Evolutionary conservation across 1,140 invertebrate species (phyloP), one percentile per base, ranked within the genome.

Genomic region (Daktulosphaira vitifoliae): DNA sequence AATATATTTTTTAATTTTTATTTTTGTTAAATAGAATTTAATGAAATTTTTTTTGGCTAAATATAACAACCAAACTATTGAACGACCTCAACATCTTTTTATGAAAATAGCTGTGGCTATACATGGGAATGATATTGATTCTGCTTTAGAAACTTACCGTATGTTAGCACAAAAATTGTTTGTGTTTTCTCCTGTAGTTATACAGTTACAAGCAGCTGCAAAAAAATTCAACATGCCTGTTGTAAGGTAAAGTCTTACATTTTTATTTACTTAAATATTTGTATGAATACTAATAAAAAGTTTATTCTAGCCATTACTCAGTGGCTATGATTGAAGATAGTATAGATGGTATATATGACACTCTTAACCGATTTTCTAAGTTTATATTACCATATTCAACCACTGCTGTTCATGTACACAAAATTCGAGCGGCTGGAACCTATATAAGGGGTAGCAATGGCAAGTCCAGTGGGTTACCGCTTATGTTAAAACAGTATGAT

Each of bases 321-420:
- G 73, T 99, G 37, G 91, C 94, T 0, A 97, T 99, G 92, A 83
- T 81, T 51, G 88, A 92, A 13, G 97, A 99, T 75, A 96, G 92
- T 68, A 98, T 99, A 73, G 92, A 98, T 72, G 96, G 97, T n/a
- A 98, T 99, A 70, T 99, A 91, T 76, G 87, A 93, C 68, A 96
- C 92, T 2, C 75, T 98, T 20, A 92, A 91, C 68, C 88, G 94
- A 73, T 98, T 94, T 78, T 94, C 96, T 1, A 77, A 96, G 5
- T 96, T 99, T 44, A 97, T 94, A 1, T 99, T 99, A 77, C 91
- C 86, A 52, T 96, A 94, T 42, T 96, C 96, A 59, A 96, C 96
- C 16, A 96, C 99, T 74, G 96, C 96, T 1, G 73, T 99, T 0
- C 96, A 96, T 79, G 84, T 98, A 1, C 96, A 99, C 74, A 94